Evolutionary conservation across 53 echinoderm and acorn worm species (phyloP).

Genomic region (Hippasteria phrygiana): DNA sequence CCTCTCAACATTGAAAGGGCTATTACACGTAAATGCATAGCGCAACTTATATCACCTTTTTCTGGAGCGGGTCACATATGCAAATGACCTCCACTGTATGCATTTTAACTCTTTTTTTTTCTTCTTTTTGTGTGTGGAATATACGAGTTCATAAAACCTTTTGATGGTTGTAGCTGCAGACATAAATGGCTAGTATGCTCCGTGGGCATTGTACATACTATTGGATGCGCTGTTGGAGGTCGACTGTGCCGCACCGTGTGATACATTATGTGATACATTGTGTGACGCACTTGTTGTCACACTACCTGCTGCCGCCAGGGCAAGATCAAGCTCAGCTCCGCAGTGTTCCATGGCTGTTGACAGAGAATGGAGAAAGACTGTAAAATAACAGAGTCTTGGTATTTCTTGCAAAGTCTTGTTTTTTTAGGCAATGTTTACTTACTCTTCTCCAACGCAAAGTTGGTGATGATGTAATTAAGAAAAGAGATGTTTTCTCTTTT

Average conservation of each 20-base stretch:
- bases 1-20: too few species aligned
- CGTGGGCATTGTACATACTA: constrained; percentile 60
- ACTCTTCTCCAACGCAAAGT: too few species aligned
- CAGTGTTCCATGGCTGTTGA: constrained; percentile 56
- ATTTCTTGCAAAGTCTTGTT: too few species aligned
- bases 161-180: background rate
- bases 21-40: too few species aligned
- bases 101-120: background rate
- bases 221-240: constrained; percentile 50
- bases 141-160: background rate
- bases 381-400: background rate
- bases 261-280: background rate
- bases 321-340: constrained; percentile 45
- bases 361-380: background rate
- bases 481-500: too few species aligned
- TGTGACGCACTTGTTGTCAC: constrained; percentile 1
- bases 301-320: constrained; percentile 7
- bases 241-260: constrained; percentile 30
- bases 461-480: too few species aligned
- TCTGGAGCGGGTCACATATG: too few species aligned
- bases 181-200: constrained; percentile 47
- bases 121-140: background rate
- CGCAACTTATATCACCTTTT: too few species aligned
- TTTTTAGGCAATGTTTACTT: too few species aligned
- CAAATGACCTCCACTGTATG: constrained; percentile 23